A percentile compares a stretch with the other conserved stretches of the same genome.
phyloP scores from a whole-genome alignment of 2,888 invertebrate species.

The Pogonocherus hispidulus region DNA sequence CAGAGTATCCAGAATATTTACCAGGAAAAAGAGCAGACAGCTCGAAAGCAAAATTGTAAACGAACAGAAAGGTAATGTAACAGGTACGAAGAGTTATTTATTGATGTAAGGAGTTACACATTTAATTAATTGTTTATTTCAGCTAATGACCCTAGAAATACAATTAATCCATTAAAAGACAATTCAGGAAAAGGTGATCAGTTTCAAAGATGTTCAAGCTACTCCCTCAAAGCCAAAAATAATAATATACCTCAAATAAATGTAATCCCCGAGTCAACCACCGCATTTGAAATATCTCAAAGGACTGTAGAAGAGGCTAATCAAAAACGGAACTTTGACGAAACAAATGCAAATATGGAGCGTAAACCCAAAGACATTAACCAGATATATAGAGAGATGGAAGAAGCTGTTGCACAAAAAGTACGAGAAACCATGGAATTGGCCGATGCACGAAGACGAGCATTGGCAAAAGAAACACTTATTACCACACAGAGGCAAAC shows the following conservation, averaged over 20 bases:
- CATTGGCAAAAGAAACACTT: background rate
- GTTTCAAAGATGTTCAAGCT: background rate
- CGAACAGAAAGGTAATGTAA: background rate
- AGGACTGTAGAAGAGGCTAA: no score
- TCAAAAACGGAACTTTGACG: no score
- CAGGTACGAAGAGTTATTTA: background rate
- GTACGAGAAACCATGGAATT: constrained; percentile 8
- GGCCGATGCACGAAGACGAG: background rate
- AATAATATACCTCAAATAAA: background rate
- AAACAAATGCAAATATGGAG: background rate
- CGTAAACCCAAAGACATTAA: background rate
- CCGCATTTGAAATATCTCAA: no score
- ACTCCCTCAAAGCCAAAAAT: background rate
- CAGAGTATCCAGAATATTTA: background rate
- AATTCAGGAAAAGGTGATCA: background rate
- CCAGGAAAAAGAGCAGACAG: constrained; percentile 1
- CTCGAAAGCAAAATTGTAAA: background rate
- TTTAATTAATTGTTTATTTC: no score
- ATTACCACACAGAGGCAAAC: background rate
- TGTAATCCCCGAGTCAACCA: background rate
- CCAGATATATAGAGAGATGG: constrained; percentile 1
- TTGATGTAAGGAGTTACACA: no score
- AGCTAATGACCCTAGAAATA: background rate
- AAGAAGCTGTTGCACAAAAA: background rate
- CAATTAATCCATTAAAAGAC: background rate